Evolutionary conservation across 2,797 vertebrate species (phyloP), one percentile per base, ranked within the genome.

Genomic region (Acrocephalus scirpaceus): DNA sequence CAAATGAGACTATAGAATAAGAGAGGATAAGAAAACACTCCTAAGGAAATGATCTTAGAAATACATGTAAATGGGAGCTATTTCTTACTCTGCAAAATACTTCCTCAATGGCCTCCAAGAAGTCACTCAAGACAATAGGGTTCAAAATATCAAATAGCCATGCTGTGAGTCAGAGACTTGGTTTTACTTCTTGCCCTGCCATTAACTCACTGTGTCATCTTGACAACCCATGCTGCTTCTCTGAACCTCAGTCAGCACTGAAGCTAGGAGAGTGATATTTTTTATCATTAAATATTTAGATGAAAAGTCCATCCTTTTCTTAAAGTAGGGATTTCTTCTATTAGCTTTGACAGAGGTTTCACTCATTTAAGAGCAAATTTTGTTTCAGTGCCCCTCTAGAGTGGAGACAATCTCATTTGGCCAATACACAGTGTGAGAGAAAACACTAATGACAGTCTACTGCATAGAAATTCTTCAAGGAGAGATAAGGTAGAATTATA

Each of bases 71-170:
- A 89, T 58, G 15, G 47, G 42, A 94, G n/a, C 69, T 91, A 90
- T 92, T 94, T 92, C 91, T 94, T 86, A 78, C 54, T 91, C 84
- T 86, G 50, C 50, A 96, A 93, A 91, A 96, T 92, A 80, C 85
- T 94, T 93, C 80, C 88, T 95, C 72, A 56, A 73, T 87, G 80
- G 84, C 71, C 85, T 96, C 69, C 84, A 91, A 96, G 69, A 93
- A 92, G 61, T 74, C 75, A 93, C 57, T 72, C 23, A n/a, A 61
- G 54, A 89, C 92, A 97, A 86, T 65, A 83, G 21, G 40, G 84
- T 91, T 96, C 94, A 94, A 86, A 90, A 70, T 45, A 93, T 50
- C 74, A 91, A 64, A 77, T 44, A 89, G 60, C 48, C 42, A 88
- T 54, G 57, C 74, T 78, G 16, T 40, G 71, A 92, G 57, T 87